phyloP scores from a whole-genome alignment of 2,113 vertebrate species.

The Rhea americana region DNA sequence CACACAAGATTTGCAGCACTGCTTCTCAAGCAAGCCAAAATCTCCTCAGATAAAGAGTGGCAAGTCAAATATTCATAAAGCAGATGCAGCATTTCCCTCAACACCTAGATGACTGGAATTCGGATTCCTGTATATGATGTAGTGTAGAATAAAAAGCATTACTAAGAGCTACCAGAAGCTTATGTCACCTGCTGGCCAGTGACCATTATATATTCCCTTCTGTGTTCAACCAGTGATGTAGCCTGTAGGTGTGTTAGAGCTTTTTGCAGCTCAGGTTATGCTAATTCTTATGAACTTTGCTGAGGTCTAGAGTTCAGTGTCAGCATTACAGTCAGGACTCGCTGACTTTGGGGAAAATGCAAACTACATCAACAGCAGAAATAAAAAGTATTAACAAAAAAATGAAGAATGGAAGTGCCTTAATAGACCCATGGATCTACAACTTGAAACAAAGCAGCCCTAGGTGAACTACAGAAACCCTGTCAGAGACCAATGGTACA shows the following conservation, averaged over 20 bases:
- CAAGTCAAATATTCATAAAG: not conserved
- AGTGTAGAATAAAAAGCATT: not conserved
- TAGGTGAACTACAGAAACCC: not conserved
- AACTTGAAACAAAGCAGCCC: not conserved
- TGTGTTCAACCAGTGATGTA: not conserved
- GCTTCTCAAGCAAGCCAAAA: not conserved
- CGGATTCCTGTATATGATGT: not conserved
- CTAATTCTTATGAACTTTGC: not conserved
- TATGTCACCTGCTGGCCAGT: not conserved
- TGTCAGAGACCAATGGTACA: not conserved
- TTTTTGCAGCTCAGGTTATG: not conserved
- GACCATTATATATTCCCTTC: not conserved
- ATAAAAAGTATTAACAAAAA: not conserved
- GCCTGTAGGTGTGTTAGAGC: not conserved
- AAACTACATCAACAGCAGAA: not conserved
- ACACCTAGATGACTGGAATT: not conserved
- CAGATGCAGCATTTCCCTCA: not conserved
- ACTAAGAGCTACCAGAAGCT: not conserved
- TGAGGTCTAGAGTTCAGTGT: not conserved
- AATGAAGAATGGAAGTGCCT: not conserved
- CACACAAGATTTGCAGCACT: not conserved
- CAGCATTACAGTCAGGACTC: fast-evolving
- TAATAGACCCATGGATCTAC: not conserved
- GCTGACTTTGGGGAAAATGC: not conserved
- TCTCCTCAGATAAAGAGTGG: not conserved